Base-by-base conservation (phyloP, 2,797 vertebrate species). In the Molossus molossus region DNA sequence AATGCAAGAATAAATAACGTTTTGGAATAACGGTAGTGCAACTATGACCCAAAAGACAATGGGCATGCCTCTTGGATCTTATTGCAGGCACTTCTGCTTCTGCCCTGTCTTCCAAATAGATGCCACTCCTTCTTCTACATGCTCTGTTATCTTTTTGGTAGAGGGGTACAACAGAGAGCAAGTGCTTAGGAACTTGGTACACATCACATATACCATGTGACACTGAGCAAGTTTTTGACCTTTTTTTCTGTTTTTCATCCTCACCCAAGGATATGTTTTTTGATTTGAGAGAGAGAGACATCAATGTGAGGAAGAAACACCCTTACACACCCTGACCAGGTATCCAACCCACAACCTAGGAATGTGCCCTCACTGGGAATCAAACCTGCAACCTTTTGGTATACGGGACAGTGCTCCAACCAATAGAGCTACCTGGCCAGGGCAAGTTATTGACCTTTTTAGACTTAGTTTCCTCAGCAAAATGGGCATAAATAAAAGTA, bases 391-490 rank as follows among this genome's bases (percentile, higher is more conserved):
- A 18, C 15, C n/a, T 67, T 67, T 67, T 33, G n/a, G n/a, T 67
- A 7, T 67, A 67, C 33, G 7, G 15, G 15, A 67, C 29, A 33
- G 15, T 18, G 64, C n/a, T 33, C 14, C 64, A 33, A 33, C 3
- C 29, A 67, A 18, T 7, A n/a, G 29, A 33, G n/a, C 15, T 8
- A 18, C n/a, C 64, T 8, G 17, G n/a, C 29, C 1, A 3, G n/a
- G 15, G 29, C 18, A 87, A 69, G 17, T 76, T 62, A 62, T 2
- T 81, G n/a, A 73, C 3, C 17, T 87, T 90, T 93, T 57, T 21
- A 87, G 64, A 57, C 18, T 96, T 12, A 60, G 25, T 86, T 96
- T 94, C 57, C 33, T 69, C 60, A 55, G 45, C 21, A 88, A 75
- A 83, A 67, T 67, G 20, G 9, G 9, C 29, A 77, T 82, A 82